A percentile compares a stretch with the other conserved stretches of the same genome.
Conservation (phyloP, 1,140 invertebrate genomes). For the Phymorhynchus buccinoides region DNA sequence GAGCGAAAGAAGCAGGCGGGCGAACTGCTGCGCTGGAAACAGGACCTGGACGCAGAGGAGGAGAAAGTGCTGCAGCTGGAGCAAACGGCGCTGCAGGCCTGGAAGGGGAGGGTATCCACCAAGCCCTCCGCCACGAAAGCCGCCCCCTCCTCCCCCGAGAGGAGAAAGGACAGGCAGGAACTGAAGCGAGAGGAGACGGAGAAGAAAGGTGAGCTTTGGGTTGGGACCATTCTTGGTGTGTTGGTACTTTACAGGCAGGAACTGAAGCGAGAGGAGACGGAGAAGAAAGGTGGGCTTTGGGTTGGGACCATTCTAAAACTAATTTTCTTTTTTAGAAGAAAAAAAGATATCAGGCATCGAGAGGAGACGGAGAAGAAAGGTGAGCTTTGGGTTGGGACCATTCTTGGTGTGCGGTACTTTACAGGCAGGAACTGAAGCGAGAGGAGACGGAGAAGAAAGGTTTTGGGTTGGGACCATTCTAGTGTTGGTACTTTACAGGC, state of each 20-base stretch:
- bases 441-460: too few relatives aligned
- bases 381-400: too few relatives aligned
- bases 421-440: neutral
- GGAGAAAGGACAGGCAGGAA: conserved; percentile 19
- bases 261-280: neutral
- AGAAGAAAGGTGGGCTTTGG: too few relatives aligned
- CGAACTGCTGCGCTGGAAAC: conserved; percentile 71
- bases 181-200: conserved; percentile 3
- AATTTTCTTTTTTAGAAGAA: too few relatives aligned
- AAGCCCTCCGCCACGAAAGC: conserved; percentile 26
- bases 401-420: too few relatives aligned
- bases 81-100: conserved; percentile 65
- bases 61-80: conserved; percentile 68
- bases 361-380: conserved; percentile 44
- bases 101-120: conserved; percentile 38
- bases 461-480: too few relatives aligned
- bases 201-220: conserved; percentile 47
- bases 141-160: neutral
- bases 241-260: too few relatives aligned
- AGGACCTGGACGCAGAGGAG: conserved; percentile 71
- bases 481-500: too few relatives aligned
- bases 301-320: too few relatives aligned
- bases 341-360: too few relatives aligned
- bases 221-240: too few relatives aligned
- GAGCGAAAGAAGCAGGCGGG: conserved; percentile 71